Conservation (phyloP, 2,113 vertebrate species). For the Phylloscopus trochilus region DNA sequence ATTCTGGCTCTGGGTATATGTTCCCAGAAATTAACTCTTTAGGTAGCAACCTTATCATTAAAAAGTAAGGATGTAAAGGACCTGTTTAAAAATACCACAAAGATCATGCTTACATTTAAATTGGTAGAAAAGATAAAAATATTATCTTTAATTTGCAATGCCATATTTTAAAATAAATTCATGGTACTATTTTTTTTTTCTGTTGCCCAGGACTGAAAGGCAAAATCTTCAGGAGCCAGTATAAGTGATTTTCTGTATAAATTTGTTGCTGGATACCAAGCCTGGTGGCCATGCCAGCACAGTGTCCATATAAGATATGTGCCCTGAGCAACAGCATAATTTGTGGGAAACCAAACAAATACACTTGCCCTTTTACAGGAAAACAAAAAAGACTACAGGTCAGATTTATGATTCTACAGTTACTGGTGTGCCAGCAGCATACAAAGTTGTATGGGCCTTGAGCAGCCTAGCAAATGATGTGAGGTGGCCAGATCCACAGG, state of each 20-base stretch:
- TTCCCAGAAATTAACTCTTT: background rate
- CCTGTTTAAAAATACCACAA: background rate
- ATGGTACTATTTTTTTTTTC: background rate
- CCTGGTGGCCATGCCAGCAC: background rate
- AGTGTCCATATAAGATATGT: background rate
- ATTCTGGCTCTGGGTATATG: background rate
- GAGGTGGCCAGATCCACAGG: background rate
- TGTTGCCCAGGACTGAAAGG: background rate
- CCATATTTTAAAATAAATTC: background rate
- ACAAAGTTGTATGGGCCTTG: background rate
- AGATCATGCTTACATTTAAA: background rate
- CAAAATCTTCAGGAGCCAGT: background rate
- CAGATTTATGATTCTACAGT: background rate
- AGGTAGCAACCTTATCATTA: background rate
- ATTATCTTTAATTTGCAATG: background rate
- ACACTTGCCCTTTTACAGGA: background rate
- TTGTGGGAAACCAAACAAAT: background rate
- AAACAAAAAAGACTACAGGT: background rate
- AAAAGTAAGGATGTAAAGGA: background rate
- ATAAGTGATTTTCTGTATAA: background rate
- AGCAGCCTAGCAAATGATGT: background rate
- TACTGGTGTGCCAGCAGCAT: background rate
- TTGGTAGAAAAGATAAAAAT: background rate
- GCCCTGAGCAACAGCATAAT: background rate
- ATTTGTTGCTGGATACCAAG: background rate